Base-by-base conservation (phyloP, 2,113 vertebrate species). In the Trogon melanurus region DNA sequence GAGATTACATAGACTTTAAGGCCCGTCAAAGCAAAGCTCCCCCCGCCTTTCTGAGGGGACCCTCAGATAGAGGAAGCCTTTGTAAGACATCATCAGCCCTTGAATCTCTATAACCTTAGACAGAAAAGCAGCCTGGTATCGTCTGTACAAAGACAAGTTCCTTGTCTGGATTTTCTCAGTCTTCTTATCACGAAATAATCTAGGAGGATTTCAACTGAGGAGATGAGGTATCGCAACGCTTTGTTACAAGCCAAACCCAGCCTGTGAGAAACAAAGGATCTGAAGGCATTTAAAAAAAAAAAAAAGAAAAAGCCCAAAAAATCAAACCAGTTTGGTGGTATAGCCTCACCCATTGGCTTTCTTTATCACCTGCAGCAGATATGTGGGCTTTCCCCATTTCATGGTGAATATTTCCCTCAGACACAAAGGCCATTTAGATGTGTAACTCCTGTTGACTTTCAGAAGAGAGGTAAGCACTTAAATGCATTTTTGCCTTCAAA, bases 151-250 rank as follows among this genome's bases (percentile, higher is more conserved):
- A 97, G 85, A 89, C 69, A 87, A 85, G 62, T 65, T 95, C 86
- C 95, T 95, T 61, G 26, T 87, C 83, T 92, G 54, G 78, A 81
- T 94, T 94, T 93, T 94, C 92, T 86, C 72, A 61, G 90, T 87
- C 88, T 94, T 94, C 89, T 80, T 94, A 94, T 91, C 89, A 53
- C 72, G 86, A 86, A 96, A 91, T 51, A 23, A 69, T 91, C 93
- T 61, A 75, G 83, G 53, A 96, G 83, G 74, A 94, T 96, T 95
- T 95, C 0, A 4, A 47, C 61, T 58, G 80, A 91, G 91, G 76
- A 93, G 88, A 89, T 65, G 66, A 80, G 48, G 75, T 96, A 86
- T 83, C 11, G 1, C 53, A 60, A 18, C 0, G 8, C 90, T 96
- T 90, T 91, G 51, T 88, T 80, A 74, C 64, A 88, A 94, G 89